Evolutionary conservation across 2,113 vertebrate genomes (phyloP), one percentile per base, ranked within the genome.

Genomic region (Chloroceryle aenea): DNA sequence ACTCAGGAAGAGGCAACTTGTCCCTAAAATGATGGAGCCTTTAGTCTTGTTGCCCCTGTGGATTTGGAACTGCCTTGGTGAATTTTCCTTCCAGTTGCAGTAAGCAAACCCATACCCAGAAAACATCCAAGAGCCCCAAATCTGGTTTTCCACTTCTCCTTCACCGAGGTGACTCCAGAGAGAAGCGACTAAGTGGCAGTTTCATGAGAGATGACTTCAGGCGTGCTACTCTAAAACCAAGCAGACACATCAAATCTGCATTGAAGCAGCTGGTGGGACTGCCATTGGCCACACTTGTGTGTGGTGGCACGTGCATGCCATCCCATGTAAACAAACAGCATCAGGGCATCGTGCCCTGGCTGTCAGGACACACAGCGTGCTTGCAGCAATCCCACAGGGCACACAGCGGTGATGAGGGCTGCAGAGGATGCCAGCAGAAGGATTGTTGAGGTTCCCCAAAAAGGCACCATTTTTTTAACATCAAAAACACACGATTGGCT

Each of bases 381-480:
- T 68, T 27, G 16, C 76, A 43, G 85, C 2, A 1, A 53, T 72
- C 90, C 95, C 88, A 72, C 40, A 1, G 74, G 16, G 10, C 80
- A 67, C 13, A 2, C 1, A 16, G 63, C 4, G 6, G 63, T 3
- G 5, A n/a, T 20, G 18, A 32, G 56, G 53, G 82, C 77, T 56
- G 78, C 50, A 83, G 85, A 92, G 34, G 42, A 95, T 0, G 21
- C 71, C 91, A 87, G 78, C 56, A 83, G 81, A 74, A 79, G 71
- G 74, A 84, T 89, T 6, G 4, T 91, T 89, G 89, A 0, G 23
- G 91, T 91, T 96, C 92, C 93, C 59, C 78, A 18, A 75, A 86
- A 97, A 97, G 97, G 97, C 97, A 97, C 97, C 96, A 62, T 90
- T 86, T 91, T 67, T 91, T 94, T 19, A 83, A 93, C 87, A 82